Percentiles rank a stretch among this genome's conserved stretches.
Evolutionary conservation across 2,113 vertebrate genomes (phyloP).

Genomic region (Lophotis ruficrista): DNA sequence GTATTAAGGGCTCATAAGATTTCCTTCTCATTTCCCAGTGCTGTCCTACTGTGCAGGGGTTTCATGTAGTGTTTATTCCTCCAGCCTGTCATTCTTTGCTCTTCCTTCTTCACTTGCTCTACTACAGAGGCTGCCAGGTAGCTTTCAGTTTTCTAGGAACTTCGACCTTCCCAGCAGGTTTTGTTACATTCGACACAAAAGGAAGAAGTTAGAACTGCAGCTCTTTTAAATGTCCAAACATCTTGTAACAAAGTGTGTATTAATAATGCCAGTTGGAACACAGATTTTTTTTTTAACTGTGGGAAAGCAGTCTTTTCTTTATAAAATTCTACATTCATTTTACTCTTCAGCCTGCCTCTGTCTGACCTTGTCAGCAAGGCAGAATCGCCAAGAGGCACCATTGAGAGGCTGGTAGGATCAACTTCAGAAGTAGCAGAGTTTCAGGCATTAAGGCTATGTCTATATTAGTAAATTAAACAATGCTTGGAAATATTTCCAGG

Average conservation of each 20-base stretch:
- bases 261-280: slow-evolving; percentile 62
- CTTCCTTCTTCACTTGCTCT: slow-evolving; percentile 53
- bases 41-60: slow-evolving; percentile 41
- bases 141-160: slow-evolving; percentile 61
- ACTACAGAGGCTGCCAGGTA: slow-evolving; percentile 59
- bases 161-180: slow-evolving; percentile 67
- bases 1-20: slow-evolving; percentile 40
- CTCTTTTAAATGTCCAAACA: slow-evolving; percentile 65
- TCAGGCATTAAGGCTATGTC: background rate
- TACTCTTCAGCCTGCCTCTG: background rate
- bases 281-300: background rate
- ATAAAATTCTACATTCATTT: slow-evolving; percentile 41
- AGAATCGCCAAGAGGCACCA: slow-evolving; percentile 41
- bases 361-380: slow-evolving; percentile 61
- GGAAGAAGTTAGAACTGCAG: slow-evolving; percentile 55
- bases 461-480: slow-evolving; percentile 15
- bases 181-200: slow-evolving; percentile 59
- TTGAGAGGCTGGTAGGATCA: background rate
- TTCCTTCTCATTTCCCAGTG: slow-evolving; percentile 36
- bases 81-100: slow-evolving; percentile 55
- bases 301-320: slow-evolving; percentile 32
- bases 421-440: slow-evolving; percentile 26
- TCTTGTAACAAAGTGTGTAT: slow-evolving; percentile 45
- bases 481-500: background rate
- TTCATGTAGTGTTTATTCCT: slow-evolving; percentile 59